phyloP scores from a whole-genome alignment of 2,113 vertebrate species.

The Physeter macrocephalus region DNA sequence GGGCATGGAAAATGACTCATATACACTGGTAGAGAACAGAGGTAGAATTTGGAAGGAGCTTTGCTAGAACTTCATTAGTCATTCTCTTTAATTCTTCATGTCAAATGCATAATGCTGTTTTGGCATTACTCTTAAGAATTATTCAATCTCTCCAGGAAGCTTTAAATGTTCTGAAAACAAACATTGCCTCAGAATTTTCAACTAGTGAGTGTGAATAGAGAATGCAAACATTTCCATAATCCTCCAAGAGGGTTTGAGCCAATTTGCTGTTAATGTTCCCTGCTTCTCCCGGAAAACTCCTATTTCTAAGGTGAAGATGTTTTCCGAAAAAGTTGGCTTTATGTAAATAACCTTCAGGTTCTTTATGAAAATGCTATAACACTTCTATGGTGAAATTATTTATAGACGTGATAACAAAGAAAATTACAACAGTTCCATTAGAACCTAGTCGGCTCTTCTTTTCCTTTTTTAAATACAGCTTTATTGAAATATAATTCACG shows the following conservation, averaged over 20 bases:
- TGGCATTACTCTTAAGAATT: conserved; percentile 28
- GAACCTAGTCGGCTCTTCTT: background rate
- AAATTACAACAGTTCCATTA: background rate
- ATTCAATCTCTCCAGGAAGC: conserved; percentile 13
- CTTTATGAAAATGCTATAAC: background rate
- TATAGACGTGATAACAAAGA: background rate
- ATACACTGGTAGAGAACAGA: conserved; percentile 29
- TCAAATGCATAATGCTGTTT: conserved; percentile 22
- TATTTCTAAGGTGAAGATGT: background rate
- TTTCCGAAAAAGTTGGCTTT: background rate
- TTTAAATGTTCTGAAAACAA: conserved; percentile 10
- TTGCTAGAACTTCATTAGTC: conserved; percentile 56
- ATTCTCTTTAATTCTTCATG: conserved; percentile 35
- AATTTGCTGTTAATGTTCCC: background rate
- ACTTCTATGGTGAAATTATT: background rate
- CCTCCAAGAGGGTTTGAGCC: background rate
- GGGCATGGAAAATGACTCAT: conserved; percentile 15
- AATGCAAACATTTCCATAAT: conserved; percentile 23
- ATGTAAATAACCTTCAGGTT: background rate
- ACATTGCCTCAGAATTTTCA: background rate
- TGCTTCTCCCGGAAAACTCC: background rate
- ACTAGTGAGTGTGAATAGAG: background rate
- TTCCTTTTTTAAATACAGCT: background rate
- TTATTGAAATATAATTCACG: background rate
- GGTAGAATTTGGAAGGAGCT: conserved; percentile 20